Percentiles rank a stretch among this genome's conserved stretches.
Conservation (phyloP, 1,140 invertebrate genomes). For the Cylas formicarius region DNA sequence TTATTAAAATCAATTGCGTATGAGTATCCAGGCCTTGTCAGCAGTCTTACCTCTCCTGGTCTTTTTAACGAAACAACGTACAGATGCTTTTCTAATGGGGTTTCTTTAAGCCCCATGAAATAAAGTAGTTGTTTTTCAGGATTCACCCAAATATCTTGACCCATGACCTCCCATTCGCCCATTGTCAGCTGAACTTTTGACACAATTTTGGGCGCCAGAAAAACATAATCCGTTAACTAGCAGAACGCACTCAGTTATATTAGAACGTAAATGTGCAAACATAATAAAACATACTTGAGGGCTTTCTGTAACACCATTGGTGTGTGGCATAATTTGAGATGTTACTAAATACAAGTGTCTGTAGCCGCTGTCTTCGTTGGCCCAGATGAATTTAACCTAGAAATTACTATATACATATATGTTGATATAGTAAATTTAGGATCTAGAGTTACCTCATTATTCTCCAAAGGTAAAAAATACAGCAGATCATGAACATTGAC, state of each 20-base stretch:
- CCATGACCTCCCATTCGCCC: constrained; percentile 78
- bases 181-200: constrained; percentile 65
- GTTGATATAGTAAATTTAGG: background rate
- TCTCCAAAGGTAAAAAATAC: constrained; percentile 66
- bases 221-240: constrained; percentile 45
- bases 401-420: constrained; percentile 23
- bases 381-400: constrained; percentile 78
- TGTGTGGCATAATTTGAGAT: constrained; percentile 44
- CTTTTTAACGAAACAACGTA: constrained; percentile 68
- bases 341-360: constrained; percentile 81
- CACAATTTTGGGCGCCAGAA: constrained; percentile 51
- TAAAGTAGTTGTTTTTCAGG: constrained; percentile 63
- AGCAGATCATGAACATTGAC: constrained; percentile 88
- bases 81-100: constrained; percentile 74
- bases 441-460: constrained; percentile 39
- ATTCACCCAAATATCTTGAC: constrained; percentile 72
- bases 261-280: background rate
- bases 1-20: constrained; percentile 74
- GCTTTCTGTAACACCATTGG: constrained; percentile 46
- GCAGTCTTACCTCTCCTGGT: constrained; percentile 58
- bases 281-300: constrained; percentile 39
- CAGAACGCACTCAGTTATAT: background rate
- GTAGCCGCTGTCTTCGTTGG: constrained; percentile 86
- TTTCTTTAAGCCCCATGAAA: constrained; percentile 72
- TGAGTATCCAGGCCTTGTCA: constrained; percentile 69